Evolutionary conservation across 1,140 invertebrate species (phyloP).

Genomic region (Lethocerus indicus): DNA sequence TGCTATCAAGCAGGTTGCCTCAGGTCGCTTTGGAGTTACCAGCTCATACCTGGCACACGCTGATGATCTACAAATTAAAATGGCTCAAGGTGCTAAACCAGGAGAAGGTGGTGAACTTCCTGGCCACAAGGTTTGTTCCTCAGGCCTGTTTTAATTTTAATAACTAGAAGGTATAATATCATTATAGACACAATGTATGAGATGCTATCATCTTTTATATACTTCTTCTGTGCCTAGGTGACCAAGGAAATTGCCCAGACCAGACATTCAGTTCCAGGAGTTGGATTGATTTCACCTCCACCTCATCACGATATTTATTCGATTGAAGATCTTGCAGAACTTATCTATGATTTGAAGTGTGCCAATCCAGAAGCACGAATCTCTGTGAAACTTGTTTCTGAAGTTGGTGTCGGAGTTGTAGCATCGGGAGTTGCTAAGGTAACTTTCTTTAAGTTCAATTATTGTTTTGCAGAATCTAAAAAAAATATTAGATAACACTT

Average conservation of each 20-base stretch:
- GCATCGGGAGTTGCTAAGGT: conserved; percentile 95
- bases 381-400: conserved; percentile 95
- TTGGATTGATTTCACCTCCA: conserved; percentile 96
- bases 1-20: conserved; percentile 86
- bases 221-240: conserved; percentile 33
- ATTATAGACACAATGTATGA: neutral
- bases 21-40: conserved; percentile 94
- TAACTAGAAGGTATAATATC: neutral
- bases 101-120: conserved; percentile 91
- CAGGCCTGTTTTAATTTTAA: neutral
- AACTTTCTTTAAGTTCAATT: conserved; percentile 6
- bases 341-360: conserved; percentile 97
- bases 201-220: conserved; percentile 8
- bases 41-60: conserved; percentile 92
- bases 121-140: conserved; percentile 43
- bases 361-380: conserved; percentile 91
- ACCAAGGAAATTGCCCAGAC: conserved; percentile 90
- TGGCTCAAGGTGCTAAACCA: conserved; percentile 96
- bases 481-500: neutral
- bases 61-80: conserved; percentile 93
- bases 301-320: conserved; percentile 99
- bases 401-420: conserved; percentile 95
- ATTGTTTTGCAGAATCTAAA: neutral
- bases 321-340: conserved; percentile 95
- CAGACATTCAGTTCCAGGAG: conserved; percentile 87